phyloP scores from a whole-genome alignment of 2,888 invertebrate genomes.

The Synanthedon andrenaeformis region DNA sequence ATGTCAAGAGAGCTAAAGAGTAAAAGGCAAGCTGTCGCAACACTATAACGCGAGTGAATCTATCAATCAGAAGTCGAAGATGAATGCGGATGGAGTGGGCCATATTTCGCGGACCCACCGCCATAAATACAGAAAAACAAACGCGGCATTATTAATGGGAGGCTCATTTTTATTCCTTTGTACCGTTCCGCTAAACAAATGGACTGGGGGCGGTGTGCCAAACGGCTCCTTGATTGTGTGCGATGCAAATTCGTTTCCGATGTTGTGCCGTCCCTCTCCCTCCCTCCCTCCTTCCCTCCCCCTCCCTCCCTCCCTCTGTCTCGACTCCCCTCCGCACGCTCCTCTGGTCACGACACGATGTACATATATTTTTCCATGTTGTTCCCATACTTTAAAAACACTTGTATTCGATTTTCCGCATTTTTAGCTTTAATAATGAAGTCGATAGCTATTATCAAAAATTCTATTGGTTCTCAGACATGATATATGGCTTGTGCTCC shows the following conservation, averaged over 20 bases:
- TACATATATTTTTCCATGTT: background rate
- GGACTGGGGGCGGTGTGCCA: slow-evolving; percentile 1
- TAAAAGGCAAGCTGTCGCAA: too few relatives aligned
- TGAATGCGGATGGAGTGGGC: background rate
- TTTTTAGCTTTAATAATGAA: too few relatives aligned
- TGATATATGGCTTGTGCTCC: too few relatives aligned
- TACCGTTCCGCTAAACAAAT: slow-evolving; percentile 2
- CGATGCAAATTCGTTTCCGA: slow-evolving; percentile 9
- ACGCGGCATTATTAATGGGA: slow-evolving; percentile 5
- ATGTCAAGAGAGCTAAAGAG: too few relatives aligned
- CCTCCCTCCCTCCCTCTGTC: background rate
- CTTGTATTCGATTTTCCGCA: too few relatives aligned
- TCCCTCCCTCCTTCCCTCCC: background rate
- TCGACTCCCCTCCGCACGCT: background rate
- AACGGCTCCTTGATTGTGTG: slow-evolving; percentile 7
- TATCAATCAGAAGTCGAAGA: background rate
- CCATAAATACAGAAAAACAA: slow-evolving; percentile 2
- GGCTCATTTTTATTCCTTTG: slow-evolving; percentile 8
- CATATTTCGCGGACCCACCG: background rate
- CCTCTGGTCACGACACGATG: background rate
- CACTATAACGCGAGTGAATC: too few relatives aligned
- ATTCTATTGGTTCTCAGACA: too few relatives aligned
- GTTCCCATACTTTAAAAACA: too few relatives aligned
- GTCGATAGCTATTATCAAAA: too few relatives aligned
- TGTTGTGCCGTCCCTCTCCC: slow-evolving; percentile 1